Evolutionary conservation across 2,888 invertebrate genomes (phyloP).

Genomic region (Andrena minutula): DNA sequence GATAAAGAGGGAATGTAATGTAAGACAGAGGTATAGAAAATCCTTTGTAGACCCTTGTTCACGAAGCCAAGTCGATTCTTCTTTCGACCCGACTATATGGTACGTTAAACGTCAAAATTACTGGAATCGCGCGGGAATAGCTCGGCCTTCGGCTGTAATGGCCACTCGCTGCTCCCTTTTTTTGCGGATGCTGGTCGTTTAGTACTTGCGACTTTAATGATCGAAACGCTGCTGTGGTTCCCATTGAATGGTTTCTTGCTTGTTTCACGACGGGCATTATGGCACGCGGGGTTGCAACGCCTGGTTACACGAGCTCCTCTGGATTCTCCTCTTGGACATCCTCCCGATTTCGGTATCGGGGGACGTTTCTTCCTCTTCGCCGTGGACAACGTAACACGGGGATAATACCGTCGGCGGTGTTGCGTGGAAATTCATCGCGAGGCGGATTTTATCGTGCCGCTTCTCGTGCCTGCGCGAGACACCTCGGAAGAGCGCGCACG

Average conservation of each 20-base stretch:
- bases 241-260: slow-evolving; percentile 19
- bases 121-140: slow-evolving; percentile 20
- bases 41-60: background rate
- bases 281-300: background rate
- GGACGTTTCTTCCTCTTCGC: background rate
- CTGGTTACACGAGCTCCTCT: slow-evolving; percentile 2
- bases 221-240: slow-evolving; percentile 26
- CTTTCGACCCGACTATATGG: background rate
- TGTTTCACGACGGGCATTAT: slow-evolving; percentile 5
- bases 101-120: slow-evolving; percentile 47
- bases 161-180: slow-evolving; percentile 44
- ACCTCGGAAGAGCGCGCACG: slow-evolving; percentile 56
- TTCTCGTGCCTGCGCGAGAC: slow-evolving; percentile 51
- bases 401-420: background rate
- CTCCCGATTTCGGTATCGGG: slow-evolving; percentile 18
- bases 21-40: no score
- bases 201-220: slow-evolving; percentile 38
- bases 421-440: slow-evolving; percentile 41
- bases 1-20: no score
- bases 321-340: background rate
- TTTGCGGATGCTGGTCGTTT: slow-evolving; percentile 12
- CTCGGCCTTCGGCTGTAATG: slow-evolving; percentile 37
- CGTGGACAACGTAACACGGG: background rate
- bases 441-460: slow-evolving; percentile 48
- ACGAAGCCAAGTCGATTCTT: background rate